phyloP scores from a whole-genome alignment of 1,140 invertebrate genomes.

The Pseudoatta argentina region DNA sequence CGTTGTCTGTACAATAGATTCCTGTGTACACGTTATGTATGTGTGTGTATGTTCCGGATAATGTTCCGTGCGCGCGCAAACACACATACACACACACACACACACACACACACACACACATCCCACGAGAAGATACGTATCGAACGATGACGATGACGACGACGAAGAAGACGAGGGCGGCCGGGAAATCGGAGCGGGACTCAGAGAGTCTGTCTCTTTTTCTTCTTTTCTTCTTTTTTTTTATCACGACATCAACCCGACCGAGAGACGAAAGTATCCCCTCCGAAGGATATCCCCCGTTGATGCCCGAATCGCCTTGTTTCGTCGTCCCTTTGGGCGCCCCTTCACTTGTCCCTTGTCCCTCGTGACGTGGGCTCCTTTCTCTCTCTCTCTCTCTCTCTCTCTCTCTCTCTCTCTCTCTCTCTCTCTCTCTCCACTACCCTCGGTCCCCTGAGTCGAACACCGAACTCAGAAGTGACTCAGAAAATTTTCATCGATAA shows the following conservation, averaged over 20 bases:
- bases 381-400: not conserved
- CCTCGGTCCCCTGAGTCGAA: not conserved
- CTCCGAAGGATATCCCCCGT: slow-evolving; percentile 44
- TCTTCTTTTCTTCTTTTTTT: slow-evolving; percentile 38
- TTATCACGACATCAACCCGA: slow-evolving; percentile 67
- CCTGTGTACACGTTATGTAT: not conserved
- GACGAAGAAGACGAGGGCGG: slow-evolving; percentile 52
- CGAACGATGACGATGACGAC: slow-evolving; percentile 61
- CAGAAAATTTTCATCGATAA: slow-evolving; percentile 57
- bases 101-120: not conserved
- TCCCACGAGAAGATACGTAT: slow-evolving; percentile 68
- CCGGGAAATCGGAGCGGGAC: slow-evolving; percentile 70
- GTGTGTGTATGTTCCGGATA: not conserved
- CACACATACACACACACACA: not conserved
- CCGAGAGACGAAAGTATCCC: slow-evolving; percentile 65
- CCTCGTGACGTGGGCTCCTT: not conserved
- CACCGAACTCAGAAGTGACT: slow-evolving; percentile 47
- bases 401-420: not conserved
- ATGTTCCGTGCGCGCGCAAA: not conserved
- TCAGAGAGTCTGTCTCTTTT: slow-evolving; percentile 58
- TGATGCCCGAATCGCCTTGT: slow-evolving; percentile 65
- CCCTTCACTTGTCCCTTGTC: slow-evolving; percentile 42
- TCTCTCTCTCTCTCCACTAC: not conserved
- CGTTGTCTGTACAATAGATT: not conserved
- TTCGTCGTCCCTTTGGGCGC: slow-evolving; percentile 64